Evolutionary conservation across 2,797 vertebrate genomes (phyloP), one percentile per base, ranked within the genome.

Genomic region (Aulostomus chinensis): DNA sequence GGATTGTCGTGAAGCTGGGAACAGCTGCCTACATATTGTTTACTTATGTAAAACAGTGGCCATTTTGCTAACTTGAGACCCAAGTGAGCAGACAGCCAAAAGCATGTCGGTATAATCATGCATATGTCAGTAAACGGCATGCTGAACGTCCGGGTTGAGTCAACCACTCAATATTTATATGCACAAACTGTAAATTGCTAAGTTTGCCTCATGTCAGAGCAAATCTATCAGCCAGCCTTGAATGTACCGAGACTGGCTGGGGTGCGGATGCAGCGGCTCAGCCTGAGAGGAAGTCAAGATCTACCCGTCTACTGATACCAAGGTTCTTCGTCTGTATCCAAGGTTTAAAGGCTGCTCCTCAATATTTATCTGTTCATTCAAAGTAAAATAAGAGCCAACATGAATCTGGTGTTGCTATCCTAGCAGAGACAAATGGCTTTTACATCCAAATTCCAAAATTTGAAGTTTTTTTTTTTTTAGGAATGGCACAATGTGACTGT

Each of bases 21-120:
- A 58, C 25, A 61, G 63, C 59, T 40, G 53, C n/a, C n/a, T 51
- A 65, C 64, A 50, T 68, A 70, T 81, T 54, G 71, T 68, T 71
- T 58, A 39, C 46, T 72, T 57, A 50, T 66, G 34, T 38, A 60
- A 64, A 69, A 61, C 39, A 40, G 32, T 7, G 26, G 52, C 26
- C 51, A 33, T 25, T 16, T 16, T 46, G 41, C n/a, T 31, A 26
- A 36, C 34, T 43, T 32, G 12, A 54, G 37, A 14, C 15, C 22
- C 6, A 10, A 13, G 40, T 14, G 34, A 53, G 47, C 35, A 52
- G 63, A 43, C 39, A 50, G 55, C 29, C 7, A 14, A 48, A 38
- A 35, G 15, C 38, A 25, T 52, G 63, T 52, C 54, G 37, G 43
- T 34, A 5, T 47, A 47, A 47, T 47, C 47, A 26, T 34, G 37